Evolutionary conservation across 2,113 vertebrate species (phyloP).

Genomic region (Hippocampus abdominalis): DNA sequence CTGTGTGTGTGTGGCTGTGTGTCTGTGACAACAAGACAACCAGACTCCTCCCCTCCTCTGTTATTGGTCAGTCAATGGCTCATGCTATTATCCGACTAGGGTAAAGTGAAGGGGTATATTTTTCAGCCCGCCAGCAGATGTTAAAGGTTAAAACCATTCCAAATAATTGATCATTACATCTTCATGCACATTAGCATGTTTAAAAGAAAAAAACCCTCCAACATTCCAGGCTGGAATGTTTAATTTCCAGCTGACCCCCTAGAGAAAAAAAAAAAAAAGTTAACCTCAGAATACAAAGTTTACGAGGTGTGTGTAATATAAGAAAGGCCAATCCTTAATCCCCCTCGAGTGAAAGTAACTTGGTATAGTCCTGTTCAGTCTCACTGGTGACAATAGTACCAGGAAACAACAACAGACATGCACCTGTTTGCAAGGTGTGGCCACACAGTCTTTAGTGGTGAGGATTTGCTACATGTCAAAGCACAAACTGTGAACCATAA

Average conservation of each 20-base stretch:
- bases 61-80: conserved; percentile 39
- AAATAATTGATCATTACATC: neutral
- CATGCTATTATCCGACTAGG: conserved; percentile 29
- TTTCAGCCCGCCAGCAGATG: neutral
- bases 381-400: conserved; percentile 64
- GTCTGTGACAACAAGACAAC: conserved; percentile 15
- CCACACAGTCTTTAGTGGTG: conserved; percentile 35
- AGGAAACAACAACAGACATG: conserved; percentile 42
- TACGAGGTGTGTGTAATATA: neutral
- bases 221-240: conserved; percentile 43
- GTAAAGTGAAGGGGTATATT: neutral
- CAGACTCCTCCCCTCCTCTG: conserved; percentile 42
- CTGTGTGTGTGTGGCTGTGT: conserved; percentile 4
- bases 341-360: conserved; percentile 31
- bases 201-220: conserved; percentile 6
- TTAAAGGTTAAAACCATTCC: neutral
- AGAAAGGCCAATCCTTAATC: neutral
- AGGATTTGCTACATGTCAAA: conserved; percentile 26
- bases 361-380: conserved; percentile 66
- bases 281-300: neutral
- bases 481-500: neutral
- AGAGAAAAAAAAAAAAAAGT: neutral
- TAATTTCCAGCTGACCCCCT: neutral
- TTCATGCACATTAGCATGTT: conserved; percentile 6
- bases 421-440: conserved; percentile 66